Conservation (phyloP, 2,113 vertebrate species). For the Numida meleagris region DNA sequence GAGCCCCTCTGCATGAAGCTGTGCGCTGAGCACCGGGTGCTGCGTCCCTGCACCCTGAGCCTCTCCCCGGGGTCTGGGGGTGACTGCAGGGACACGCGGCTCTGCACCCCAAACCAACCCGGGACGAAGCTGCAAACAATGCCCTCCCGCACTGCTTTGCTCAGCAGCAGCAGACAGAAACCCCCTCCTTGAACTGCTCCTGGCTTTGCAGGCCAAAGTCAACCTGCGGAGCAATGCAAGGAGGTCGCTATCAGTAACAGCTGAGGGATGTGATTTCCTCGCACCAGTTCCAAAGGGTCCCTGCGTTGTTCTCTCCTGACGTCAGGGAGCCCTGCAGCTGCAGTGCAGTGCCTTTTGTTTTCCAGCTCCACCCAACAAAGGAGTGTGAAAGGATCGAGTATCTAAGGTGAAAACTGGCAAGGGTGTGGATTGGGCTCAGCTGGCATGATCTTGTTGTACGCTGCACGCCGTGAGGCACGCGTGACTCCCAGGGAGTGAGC, state of each 20-base stretch:
- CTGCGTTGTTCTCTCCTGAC: background rate
- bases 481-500: conserved; percentile 68
- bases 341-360: background rate
- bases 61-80: background rate
- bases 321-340: background rate
- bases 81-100: background rate
- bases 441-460: conserved; percentile 61
- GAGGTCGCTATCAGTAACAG: background rate
- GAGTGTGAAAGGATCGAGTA: background rate
- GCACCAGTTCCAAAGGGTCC: background rate
- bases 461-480: conserved; percentile 55
- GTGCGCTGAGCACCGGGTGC: background rate
- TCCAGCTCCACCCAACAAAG: background rate
- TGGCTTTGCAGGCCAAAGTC: background rate
- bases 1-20: background rate
- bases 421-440: conserved; percentile 44
- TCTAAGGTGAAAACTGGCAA: conserved; percentile 68
- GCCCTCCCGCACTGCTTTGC: background rate
- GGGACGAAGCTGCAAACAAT: fast-evolving
- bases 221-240: background rate
- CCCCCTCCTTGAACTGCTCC: background rate
- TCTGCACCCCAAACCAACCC: background rate
- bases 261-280: background rate
- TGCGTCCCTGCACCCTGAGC: background rate
- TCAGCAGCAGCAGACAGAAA: background rate